Base-by-base conservation (phyloP, 2,797 vertebrate genomes). In the Podargus strigoides region DNA sequence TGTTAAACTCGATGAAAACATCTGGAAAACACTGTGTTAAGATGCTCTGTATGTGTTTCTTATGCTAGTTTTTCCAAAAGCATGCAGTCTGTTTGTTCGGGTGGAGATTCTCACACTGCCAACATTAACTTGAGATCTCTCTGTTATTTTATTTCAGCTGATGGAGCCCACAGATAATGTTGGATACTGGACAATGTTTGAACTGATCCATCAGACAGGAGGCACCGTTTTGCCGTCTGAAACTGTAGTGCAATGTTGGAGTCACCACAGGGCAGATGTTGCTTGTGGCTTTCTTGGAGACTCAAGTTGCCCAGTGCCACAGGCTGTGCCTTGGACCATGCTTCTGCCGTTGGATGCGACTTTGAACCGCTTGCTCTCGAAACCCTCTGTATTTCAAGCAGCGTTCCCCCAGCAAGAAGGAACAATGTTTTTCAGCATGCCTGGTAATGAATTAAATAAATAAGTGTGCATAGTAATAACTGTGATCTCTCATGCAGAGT, bases 181-280 rank as follows among this genome's bases (percentile, higher is more conserved):
- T 24, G 98, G 99, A 6, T 98, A 98, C 86, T 98, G 98, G 93
- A 98, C 97, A 6, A 81, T 99, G 62, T 96, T 97, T 58, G 98
- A 98, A 49, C 84, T 98, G 36, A 96, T 99, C 44, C 67, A 56
- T 42, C 97, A 91, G 15, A 84, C 97, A 5, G 98, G 98, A 41
- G 99, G 99, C 81, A 98, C 97, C 85, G 81, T 99, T 93, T 95
- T 99, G 76, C 98, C 98, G 0, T 80, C 98, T 15, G 98, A 98
- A n/a, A 90, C 96, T 14, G 97, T 99, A 85, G 89, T 98, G 79
- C 97, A 92, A 26, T 53, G 50, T 66, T 49, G 83, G 50, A 59
- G 47, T 26, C 92, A 60, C 30, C 53, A 52, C 12, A 22, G 37
- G 50, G 36, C 55, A 41, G 79, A 34, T 39, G 7, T 37, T 41